Percentiles rank a stretch among this genome's conserved stretches.
These are phyloP conservation scores for Tetranychus cinnabarinus DNA, from an alignment of 1,140 invertebrate species.

Conservation along the genomic window DNA sequence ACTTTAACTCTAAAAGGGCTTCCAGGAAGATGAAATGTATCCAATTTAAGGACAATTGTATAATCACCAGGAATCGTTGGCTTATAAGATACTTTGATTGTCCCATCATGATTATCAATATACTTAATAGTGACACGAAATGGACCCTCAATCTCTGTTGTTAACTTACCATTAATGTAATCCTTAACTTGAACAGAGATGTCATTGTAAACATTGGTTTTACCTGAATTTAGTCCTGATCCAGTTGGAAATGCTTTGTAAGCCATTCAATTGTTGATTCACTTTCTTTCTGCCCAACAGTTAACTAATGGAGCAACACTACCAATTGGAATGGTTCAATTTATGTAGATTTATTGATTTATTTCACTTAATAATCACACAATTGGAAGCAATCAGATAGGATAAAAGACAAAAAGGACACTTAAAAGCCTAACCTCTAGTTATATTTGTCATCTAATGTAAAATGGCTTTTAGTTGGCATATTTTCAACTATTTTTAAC, in stretches of 20 bases:
- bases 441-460: too few species aligned
- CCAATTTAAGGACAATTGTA: conserved; percentile 68
- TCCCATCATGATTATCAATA: conserved; percentile 84
- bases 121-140: not conserved
- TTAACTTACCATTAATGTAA: not conserved
- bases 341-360: too few species aligned
- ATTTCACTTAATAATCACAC: too few species aligned
- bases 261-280: not conserved
- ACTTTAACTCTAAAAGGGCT: not conserved
- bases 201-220: not conserved
- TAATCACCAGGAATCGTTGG: conserved; percentile 92
- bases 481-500: too few species aligned
- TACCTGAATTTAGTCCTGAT: not conserved
- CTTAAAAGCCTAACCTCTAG: too few species aligned
- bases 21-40: not conserved
- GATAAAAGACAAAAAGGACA: too few species aligned
- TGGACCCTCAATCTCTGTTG: not conserved
- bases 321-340: too few species aligned
- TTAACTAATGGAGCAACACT: not conserved
- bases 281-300: not conserved
- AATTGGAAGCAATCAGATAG: too few species aligned
- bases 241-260: not conserved
- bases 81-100: conserved; percentile 77
- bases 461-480: too few species aligned
- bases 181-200: not conserved